These are phyloP conservation scores for Calosoma granatense DNA, from an alignment of 1,140 invertebrate species.

Conservation along the genomic window DNA sequence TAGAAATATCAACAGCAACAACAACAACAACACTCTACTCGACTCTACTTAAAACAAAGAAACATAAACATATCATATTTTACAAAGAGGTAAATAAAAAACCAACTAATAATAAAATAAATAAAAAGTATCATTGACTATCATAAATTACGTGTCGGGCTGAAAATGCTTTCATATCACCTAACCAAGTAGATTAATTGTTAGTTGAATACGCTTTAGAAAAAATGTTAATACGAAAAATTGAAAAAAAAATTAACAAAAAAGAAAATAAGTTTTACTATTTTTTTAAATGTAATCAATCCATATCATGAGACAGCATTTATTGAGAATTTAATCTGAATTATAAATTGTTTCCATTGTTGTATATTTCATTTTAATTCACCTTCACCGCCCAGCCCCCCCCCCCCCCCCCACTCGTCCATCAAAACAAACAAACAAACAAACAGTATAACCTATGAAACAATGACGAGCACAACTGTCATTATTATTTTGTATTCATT, in stretches of 20 bases:
- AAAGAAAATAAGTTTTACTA: neutral
- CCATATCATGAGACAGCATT: neutral
- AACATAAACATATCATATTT: constrained; percentile 5
- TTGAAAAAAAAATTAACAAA: neutral
- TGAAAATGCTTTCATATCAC: constrained; percentile 1
- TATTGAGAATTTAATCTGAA: neutral
- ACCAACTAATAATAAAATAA: too few species aligned
- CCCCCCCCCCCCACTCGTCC: too few species aligned
- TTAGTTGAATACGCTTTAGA: constrained; percentile 5
- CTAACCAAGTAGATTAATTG: constrained; percentile 5
- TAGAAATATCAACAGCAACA: too few species aligned
- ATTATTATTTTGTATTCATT: too few species aligned
- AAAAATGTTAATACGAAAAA: constrained; percentile 1
- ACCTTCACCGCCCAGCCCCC: too few species aligned
- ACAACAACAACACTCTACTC: too few species aligned
- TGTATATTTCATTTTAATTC: too few species aligned
- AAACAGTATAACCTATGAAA: too few species aligned
- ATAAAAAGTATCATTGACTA: neutral
- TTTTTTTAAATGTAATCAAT: neutral
- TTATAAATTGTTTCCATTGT: too few species aligned
- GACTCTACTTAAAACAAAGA: too few species aligned
- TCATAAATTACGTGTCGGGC: neutral
- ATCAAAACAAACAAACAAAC: too few species aligned
- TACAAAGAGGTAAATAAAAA: constrained; percentile 6
- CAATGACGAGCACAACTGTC: too few species aligned